phyloP scores from a whole-genome alignment of 2,888 invertebrate species.

The Phymatocera aterrima region DNA sequence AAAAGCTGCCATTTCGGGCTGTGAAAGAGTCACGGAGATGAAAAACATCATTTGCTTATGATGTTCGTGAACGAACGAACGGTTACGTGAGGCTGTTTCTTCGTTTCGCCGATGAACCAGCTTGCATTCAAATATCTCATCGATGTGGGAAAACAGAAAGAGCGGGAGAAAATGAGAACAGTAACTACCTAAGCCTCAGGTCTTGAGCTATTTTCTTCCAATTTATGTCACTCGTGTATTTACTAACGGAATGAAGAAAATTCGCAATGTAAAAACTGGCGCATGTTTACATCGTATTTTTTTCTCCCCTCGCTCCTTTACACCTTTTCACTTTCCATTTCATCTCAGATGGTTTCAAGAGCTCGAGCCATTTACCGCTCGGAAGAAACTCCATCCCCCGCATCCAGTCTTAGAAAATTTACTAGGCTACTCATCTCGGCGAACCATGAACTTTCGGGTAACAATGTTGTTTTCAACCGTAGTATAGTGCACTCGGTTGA shows the following conservation, averaged over 20 bases:
- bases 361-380: neutral
- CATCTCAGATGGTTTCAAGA: constrained; percentile 22
- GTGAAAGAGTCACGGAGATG: no score
- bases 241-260: neutral
- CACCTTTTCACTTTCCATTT: neutral
- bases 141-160: neutral
- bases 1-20: no score
- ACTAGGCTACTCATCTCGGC: neutral
- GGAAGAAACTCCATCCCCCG: neutral
- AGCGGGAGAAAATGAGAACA: neutral
- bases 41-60: no score
- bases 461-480: constrained; percentile 40
- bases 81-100: neutral
- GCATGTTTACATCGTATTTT: neutral
- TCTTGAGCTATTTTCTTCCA: neutral
- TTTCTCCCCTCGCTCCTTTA: neutral
- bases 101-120: neutral
- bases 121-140: neutral
- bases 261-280: neutral
- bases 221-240: neutral
- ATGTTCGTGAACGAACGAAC: neutral
- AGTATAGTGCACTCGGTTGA: constrained; percentile 21
- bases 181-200: neutral
- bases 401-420: neutral
- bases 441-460: constrained; percentile 23